A percentile compares a stretch with the other conserved stretches of the same genome.
phyloP scores from a whole-genome alignment of 2,797 vertebrate genomes.

The Sebastes kiyomatsui region DNA sequence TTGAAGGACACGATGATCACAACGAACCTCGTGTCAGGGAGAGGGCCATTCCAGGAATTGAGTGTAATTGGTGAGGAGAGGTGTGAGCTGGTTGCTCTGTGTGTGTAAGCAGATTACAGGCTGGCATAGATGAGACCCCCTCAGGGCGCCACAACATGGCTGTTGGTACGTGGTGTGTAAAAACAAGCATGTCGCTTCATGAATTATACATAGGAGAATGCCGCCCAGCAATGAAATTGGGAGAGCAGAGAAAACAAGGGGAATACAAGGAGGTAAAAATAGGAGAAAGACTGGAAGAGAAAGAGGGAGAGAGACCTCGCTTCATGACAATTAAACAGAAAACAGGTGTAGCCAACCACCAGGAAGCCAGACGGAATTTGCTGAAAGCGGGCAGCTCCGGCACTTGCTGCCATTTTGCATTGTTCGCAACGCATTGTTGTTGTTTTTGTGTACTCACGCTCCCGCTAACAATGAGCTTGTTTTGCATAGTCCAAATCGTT shows the following conservation, averaged over 20 bases:
- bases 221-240: constrained; percentile 72
- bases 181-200: constrained; percentile 78
- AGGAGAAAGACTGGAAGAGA: constrained; percentile 25
- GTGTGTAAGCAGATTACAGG: constrained; percentile 78
- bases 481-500: constrained; percentile 55
- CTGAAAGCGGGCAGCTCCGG: constrained; percentile 23
- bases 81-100: constrained; percentile 69
- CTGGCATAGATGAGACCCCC: constrained; percentile 72
- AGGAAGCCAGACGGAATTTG: constrained; percentile 32
- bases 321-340: constrained; percentile 66
- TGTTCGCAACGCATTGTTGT: constrained; percentile 52
- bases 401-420: constrained; percentile 43
- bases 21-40: constrained; percentile 60
- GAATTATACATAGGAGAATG: constrained; percentile 80
- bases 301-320: constrained; percentile 31
- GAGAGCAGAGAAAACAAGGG: constrained; percentile 56
- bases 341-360: constrained; percentile 58
- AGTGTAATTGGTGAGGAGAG: constrained; percentile 74
- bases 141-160: constrained; percentile 68
- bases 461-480: constrained; percentile 55
- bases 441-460: constrained; percentile 39
- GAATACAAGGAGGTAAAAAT: constrained; percentile 41
- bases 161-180: constrained; percentile 76
- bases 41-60: constrained; percentile 68
- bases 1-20: constrained; percentile 74